These are phyloP conservation scores for Brachionus angularis DNA, from an alignment of 1,140 invertebrate genomes.

Conservation along the genomic window DNA sequence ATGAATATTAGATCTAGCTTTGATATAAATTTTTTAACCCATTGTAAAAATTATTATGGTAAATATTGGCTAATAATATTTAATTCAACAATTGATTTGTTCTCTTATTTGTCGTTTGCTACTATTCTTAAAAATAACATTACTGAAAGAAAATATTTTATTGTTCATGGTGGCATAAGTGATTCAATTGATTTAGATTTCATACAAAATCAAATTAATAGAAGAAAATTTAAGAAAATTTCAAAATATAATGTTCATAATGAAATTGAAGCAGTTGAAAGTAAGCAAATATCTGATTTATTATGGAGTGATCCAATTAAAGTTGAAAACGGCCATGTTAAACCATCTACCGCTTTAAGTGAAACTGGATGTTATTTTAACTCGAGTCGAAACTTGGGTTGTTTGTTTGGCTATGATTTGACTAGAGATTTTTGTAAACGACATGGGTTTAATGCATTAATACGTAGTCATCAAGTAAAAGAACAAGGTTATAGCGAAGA, in stretches of 20 bases:
- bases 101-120: neutral
- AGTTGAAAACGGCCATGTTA: neutral
- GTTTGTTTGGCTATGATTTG: slow-evolving; percentile 12
- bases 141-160: slow-evolving; percentile 5
- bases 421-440: slow-evolving; percentile 10
- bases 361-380: slow-evolving; percentile 23
- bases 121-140: slow-evolving; percentile 16
- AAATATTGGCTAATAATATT: neutral
- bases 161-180: slow-evolving; percentile 35
- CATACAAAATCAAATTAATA: neutral
- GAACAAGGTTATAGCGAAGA: slow-evolving; percentile 15
- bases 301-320: slow-evolving; percentile 22
- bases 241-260: neutral
- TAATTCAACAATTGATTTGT: neutral
- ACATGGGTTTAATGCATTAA: neutral
- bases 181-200: slow-evolving; percentile 2
- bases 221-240: slow-evolving; percentile 13
- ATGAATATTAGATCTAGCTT: slow-evolving; percentile 12
- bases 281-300: neutral
- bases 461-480: slow-evolving; percentile 36
- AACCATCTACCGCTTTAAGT: too few species aligned
- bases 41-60: neutral
- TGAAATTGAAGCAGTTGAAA: neutral
- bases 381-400: neutral
- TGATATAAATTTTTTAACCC: neutral